Evolutionary conservation across 2,888 invertebrate species (phyloP), one percentile per base, ranked within the genome.

Genomic region (Portevinia maculata): DNA sequence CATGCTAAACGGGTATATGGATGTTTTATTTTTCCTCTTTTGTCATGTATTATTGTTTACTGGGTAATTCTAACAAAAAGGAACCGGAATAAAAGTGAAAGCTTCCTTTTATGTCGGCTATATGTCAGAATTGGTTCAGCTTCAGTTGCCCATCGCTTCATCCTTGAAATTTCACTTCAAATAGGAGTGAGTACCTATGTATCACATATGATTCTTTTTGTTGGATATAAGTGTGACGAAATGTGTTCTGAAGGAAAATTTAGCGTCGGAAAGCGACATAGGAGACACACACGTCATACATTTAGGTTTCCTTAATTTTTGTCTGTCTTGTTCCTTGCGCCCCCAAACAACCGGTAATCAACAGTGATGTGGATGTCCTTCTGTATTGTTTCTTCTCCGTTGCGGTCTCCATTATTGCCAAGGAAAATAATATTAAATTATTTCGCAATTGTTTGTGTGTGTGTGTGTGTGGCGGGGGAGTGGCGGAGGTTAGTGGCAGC

Each of bases 41-140:
- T 52, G 39, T 64, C 3, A n/a, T 59, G 32, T 34, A 32, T 48
- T 62, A 73, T 60, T 67, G 67, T 79, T 41, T 78, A 67, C 73
- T 55, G 71, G 60, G 60, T 46, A 60, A 53, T 62, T 64, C 59
- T 79, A 65, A 73, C 71, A 79, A 53, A 46, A 65, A 30, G 39
- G 24, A 24, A 50, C 24, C 24, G 48, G 34, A 48, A 59, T 70
- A 70, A 81, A 81, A 81, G 53, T 46, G 70, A 81, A 76, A 78
- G 57, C 62, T 65, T 62, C 39, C 62, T 62, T 71, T 76, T 70
- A 83, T 83, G 81, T 71, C 30, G 71, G 48, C 60, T 67, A 78
- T 78, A 83, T 78, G 83, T 78, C 83, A 78, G 73, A 83, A 83
- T 78, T 69, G 78, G 71, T 81, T 75, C 69, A 46, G 74, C 69